Evolutionary conservation across 37 sponge, comb jelly and placozoan species (phyloP).

Genomic region (Haliclona indistincta): DNA sequence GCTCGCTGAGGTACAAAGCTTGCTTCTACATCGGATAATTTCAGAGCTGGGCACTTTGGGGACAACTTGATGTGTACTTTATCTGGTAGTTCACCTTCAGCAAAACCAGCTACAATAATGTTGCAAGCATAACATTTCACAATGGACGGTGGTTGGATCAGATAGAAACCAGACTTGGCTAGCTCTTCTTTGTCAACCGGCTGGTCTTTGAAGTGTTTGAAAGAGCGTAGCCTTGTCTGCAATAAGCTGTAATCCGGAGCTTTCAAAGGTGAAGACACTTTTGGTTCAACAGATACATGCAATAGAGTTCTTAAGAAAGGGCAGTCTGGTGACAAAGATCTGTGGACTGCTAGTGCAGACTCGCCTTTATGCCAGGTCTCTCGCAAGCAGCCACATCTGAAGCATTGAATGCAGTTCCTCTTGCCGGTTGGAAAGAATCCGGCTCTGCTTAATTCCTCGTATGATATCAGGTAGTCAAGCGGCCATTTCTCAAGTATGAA

Average conservation of each 20-base stretch:
- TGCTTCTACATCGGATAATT: too few species aligned
- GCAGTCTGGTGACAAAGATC: not conserved
- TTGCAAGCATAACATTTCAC: conserved; percentile 40
- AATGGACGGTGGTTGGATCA: conserved; percentile 22
- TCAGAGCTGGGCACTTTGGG: conserved; percentile 23
- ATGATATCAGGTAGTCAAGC: not conserved
- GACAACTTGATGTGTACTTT: conserved; percentile 38
- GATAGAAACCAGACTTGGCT: conserved; percentile 48
- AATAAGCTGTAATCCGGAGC: conserved; percentile 19
- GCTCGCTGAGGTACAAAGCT: too few species aligned
- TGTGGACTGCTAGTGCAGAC: conserved; percentile 15
- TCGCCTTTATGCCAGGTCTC: conserved; percentile 27
- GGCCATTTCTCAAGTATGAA: conserved; percentile 20
- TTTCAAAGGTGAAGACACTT: too few species aligned
- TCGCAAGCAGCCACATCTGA: conserved; percentile 9
- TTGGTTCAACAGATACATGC: not conserved
- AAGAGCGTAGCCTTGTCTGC: conserved; percentile 13
- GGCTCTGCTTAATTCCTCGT: conserved; percentile 10
- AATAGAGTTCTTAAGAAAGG: not conserved
- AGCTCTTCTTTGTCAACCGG: conserved; percentile 21
- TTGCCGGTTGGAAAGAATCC: conserved; percentile 56
- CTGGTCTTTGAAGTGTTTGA: conserved; percentile 9
- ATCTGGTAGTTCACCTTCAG: conserved; percentile 33
- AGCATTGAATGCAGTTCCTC: conserved; percentile 24
- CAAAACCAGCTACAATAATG: conserved; percentile 19